Percentiles rank a stretch among this genome's conserved stretches.
Conservation (phyloP, 2,888 invertebrate genomes). For the Ephialtes manifestator region DNA sequence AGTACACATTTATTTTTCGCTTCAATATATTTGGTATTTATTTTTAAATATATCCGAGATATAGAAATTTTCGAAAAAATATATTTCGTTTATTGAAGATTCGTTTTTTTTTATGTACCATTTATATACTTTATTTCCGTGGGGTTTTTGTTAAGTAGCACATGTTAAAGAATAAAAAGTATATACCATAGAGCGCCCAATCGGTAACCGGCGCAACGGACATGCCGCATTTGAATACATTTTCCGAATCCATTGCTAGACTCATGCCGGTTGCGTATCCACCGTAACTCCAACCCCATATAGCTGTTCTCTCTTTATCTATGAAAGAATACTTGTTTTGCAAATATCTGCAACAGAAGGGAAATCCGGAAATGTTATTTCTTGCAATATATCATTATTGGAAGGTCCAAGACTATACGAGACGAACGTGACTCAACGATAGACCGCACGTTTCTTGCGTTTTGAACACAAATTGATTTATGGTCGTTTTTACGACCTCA, state of each 20-base stretch:
- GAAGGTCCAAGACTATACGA: background rate
- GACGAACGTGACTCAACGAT: conserved; percentile 11
- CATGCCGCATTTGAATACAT: conserved; percentile 96
- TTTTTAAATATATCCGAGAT: too few species aligned
- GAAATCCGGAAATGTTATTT: conserved; percentile 7
- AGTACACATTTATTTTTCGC: too few species aligned
- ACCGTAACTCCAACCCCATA: conserved; percentile 99
- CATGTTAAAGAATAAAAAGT: background rate
- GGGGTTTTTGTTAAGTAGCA: background rate
- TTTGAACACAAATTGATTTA: conserved; percentile 71
- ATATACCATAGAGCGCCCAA: conserved; percentile 96
- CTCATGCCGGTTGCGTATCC: conserved; percentile 97
- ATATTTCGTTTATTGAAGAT: too few species aligned
- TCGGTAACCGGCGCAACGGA: conserved; percentile 99
- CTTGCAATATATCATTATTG: background rate
- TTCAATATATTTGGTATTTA: too few species aligned
- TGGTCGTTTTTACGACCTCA: background rate
- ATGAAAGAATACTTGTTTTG: conserved; percentile 91
- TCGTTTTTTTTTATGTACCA: too few species aligned
- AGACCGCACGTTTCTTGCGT: background rate
- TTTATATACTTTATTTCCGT: background rate
- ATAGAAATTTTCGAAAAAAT: too few species aligned
- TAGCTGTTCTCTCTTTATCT: conserved; percentile 93
- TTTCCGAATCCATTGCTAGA: conserved; percentile 91
- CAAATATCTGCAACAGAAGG: conserved; percentile 87